Percentiles rank a stretch among this genome's conserved stretches.
Evolutionary conservation across 2,797 vertebrate genomes (phyloP).

Genomic region (Morus bassanus): DNA sequence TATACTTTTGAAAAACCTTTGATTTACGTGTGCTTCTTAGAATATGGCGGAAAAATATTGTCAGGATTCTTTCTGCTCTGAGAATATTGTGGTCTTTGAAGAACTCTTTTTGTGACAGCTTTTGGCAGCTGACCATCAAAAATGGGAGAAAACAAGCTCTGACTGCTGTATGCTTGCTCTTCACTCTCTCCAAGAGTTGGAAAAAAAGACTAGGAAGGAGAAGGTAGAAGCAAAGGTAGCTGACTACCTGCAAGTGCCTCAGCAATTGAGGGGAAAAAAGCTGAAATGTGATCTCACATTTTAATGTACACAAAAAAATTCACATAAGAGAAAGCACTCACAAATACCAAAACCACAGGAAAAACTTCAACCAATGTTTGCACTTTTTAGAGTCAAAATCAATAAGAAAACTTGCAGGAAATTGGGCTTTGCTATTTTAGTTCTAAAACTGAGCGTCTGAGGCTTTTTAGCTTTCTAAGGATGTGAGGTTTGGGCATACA

Average conservation of each 20-base stretch:
- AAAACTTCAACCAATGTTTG: background rate
- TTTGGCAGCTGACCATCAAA: background rate
- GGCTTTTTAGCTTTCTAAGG: background rate
- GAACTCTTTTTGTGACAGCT: background rate
- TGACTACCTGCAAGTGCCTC: background rate
- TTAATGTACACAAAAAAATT: background rate
- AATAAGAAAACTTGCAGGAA: background rate
- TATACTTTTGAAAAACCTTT: background rate
- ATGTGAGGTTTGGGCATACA: fast-evolving
- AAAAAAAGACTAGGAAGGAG: background rate
- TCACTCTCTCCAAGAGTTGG: background rate
- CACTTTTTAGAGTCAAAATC: background rate
- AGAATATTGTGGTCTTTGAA: background rate
- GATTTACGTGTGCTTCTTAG: background rate
- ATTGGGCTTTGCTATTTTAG: background rate
- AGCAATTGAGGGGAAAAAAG: background rate
- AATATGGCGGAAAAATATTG: background rate
- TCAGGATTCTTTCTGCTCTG: background rate
- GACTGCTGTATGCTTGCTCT: background rate
- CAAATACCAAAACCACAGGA: background rate
- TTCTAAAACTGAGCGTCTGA: background rate
- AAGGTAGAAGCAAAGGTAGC: background rate
- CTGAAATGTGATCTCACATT: background rate
- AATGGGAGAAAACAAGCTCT: background rate
- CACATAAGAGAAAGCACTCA: background rate